phyloP scores from a whole-genome alignment of 2,888 invertebrate species.

The Camptogramma bilineatum region DNA sequence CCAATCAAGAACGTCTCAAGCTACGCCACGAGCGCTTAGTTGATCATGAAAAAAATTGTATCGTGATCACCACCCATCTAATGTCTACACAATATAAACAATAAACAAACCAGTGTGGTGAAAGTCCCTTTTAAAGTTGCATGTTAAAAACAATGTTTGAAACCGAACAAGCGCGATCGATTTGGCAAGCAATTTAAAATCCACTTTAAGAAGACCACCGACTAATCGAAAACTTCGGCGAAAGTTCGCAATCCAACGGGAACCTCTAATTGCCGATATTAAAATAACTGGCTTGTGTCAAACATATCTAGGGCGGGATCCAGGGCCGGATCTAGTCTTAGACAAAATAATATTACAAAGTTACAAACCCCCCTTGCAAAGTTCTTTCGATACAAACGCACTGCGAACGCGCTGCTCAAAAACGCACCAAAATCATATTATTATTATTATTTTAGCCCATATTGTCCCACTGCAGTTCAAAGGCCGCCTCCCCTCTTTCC shows the following conservation, averaged over 20 bases:
- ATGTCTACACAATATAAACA: no score
- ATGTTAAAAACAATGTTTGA: slow-evolving; percentile 24
- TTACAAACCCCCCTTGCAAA: not conserved
- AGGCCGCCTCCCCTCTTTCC: no score
- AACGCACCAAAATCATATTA: no score
- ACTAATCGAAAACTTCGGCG: slow-evolving; percentile 82
- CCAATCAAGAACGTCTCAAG: no score
- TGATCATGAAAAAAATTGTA: no score
- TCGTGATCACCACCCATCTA: no score
- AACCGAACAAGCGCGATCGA: slow-evolving; percentile 56
- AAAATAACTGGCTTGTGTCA: slow-evolving; percentile 85
- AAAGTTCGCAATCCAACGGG: slow-evolving; percentile 64
- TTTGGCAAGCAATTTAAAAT: slow-evolving; percentile 78
- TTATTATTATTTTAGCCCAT: no score
- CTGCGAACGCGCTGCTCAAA: no score
- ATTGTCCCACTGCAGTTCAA: no score
- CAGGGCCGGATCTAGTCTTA: slow-evolving; percentile 42
- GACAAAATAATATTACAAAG: not conserved
- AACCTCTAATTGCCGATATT: slow-evolving; percentile 83
- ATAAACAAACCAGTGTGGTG: not conserved
- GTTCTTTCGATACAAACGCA: no score
- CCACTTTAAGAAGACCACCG: slow-evolving; percentile 83
- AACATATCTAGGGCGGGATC: slow-evolving; percentile 80
- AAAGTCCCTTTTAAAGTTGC: not conserved
- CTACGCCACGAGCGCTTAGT: no score